Conservation (phyloP, 2,888 invertebrate species). For the Bellardia pandia region DNA sequence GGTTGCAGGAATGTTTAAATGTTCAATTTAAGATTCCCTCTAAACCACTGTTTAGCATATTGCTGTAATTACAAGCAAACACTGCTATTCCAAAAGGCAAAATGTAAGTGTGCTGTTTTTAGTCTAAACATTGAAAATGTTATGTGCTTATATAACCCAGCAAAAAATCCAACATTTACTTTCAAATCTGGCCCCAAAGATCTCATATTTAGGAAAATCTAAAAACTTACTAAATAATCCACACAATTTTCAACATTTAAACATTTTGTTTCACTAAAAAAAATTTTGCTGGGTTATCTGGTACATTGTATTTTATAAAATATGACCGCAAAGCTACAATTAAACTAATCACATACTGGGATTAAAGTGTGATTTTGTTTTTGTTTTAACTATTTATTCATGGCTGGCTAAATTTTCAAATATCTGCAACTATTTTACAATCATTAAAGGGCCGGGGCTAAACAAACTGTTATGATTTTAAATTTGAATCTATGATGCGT, state of each 20-base stretch:
- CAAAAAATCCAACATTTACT: neutral
- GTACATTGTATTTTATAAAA: slow-evolving; percentile 40
- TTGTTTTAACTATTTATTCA: neutral
- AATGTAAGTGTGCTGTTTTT: neutral
- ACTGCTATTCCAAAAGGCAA: neutral
- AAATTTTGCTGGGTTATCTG: slow-evolving; percentile 21
- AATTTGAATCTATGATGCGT: slow-evolving; percentile 60
- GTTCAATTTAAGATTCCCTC: neutral
- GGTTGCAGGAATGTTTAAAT: no score
- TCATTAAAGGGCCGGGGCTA: neutral
- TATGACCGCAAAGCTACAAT: slow-evolving; percentile 80
- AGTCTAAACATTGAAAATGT: neutral
- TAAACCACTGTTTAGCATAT: neutral
- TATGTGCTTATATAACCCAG: neutral
- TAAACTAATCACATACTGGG: slow-evolving; percentile 84
- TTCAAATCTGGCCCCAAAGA: no score
- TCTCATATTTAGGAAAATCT: no score
- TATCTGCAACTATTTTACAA: slow-evolving; percentile 25
- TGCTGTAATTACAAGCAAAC: neutral
- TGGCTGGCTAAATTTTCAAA: slow-evolving; percentile 52
- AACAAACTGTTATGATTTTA: slow-evolving; percentile 58
- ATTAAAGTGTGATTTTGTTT: slow-evolving; percentile 81
- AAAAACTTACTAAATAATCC: no score
- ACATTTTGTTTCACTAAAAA: no score
- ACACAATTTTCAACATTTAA: no score